phyloP scores from a whole-genome alignment of 2,113 vertebrate genomes.

The Colinus virginianus region DNA sequence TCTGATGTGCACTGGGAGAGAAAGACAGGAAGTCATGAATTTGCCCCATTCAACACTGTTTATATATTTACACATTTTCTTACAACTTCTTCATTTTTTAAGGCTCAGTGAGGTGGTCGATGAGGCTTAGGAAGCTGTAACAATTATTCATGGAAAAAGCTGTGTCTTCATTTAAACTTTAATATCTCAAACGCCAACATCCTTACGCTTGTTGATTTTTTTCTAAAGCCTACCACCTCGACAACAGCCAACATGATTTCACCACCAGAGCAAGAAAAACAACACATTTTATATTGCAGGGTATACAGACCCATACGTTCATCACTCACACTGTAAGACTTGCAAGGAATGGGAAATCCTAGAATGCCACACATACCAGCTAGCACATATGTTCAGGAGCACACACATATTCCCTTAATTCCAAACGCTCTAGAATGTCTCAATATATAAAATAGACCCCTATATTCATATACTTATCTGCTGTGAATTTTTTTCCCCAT shows the following conservation, averaged over 20 bases:
- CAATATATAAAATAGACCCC: background rate
- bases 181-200: constrained; percentile 31
- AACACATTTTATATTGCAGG: background rate
- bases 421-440: background rate
- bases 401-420: background rate
- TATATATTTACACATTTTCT: background rate
- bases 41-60: background rate
- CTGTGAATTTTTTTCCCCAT: background rate
- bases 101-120: background rate
- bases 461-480: accelerated
- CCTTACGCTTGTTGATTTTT: background rate
- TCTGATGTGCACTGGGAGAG: accelerated
- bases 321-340: accelerated
- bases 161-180: constrained; percentile 42
- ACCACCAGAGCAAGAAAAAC: background rate
- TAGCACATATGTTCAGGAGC: background rate
- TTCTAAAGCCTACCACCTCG: background rate
- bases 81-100: background rate
- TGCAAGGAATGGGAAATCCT: background rate
- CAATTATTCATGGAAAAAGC: background rate
- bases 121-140: constrained; percentile 29
- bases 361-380: accelerated
- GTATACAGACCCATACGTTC: background rate
- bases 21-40: background rate
- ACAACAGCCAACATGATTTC: background rate